These are phyloP conservation scores for Himantopus leucocephalus DNA, from an alignment of 2,113 vertebrate genomes.

Conservation along the genomic window DNA sequence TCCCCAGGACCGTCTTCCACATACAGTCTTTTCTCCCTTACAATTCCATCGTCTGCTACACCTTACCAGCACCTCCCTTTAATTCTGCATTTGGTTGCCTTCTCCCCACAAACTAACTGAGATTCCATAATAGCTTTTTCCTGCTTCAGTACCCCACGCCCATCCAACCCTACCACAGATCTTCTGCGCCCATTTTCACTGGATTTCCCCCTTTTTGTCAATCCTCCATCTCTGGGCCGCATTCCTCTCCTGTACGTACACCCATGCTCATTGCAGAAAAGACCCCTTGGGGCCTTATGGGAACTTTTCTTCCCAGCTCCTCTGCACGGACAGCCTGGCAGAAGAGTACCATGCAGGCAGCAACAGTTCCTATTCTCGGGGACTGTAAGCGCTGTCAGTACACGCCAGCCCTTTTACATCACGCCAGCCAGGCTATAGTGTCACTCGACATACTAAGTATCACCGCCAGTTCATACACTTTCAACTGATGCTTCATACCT, in stretches of 20 bases:
- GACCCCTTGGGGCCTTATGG: neutral
- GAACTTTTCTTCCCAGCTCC: neutral
- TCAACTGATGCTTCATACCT: neutral
- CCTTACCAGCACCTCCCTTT: neutral
- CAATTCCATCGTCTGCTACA: neutral
- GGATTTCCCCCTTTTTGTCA: neutral
- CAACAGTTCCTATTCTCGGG: neutral
- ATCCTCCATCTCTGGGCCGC: neutral
- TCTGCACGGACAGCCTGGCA: neutral
- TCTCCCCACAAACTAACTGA: neutral
- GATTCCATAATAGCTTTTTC: neutral
- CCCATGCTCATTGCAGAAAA: neutral
- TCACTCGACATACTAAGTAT: neutral
- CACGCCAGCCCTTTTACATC: neutral
- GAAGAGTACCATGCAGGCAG: accelerated
- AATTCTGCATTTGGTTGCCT: neutral
- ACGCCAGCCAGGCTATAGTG: neutral
- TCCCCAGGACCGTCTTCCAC: neutral
- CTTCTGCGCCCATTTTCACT: neutral
- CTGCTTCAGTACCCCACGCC: accelerated
- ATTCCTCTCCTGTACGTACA: neutral
- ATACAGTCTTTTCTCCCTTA: neutral
- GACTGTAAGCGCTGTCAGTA: neutral
- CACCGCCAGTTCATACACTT: neutral
- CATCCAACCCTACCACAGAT: neutral